phyloP scores from a whole-genome alignment of 2,888 invertebrate genomes.

The Cephus sareptanus region DNA sequence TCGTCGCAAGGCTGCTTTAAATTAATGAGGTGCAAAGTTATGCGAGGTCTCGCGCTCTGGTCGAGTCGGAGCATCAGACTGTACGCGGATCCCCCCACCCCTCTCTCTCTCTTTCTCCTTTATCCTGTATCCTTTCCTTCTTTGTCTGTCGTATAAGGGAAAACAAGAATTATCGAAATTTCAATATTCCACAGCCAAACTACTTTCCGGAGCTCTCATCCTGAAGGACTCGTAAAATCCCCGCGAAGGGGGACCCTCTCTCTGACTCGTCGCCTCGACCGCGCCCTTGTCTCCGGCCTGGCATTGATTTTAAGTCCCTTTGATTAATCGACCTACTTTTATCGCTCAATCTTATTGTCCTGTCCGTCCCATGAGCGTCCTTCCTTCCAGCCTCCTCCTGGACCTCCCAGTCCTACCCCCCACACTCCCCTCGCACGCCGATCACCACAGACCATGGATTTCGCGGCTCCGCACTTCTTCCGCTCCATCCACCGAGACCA shows the following conservation, averaged over 20 bases:
- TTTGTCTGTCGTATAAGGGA: too few species aligned
- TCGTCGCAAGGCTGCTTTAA: background rate
- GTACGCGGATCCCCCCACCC: too few species aligned
- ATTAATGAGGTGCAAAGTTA: constrained; percentile 3
- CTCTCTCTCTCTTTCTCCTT: too few species aligned
- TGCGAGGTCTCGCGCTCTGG: background rate
- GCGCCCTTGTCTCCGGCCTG: background rate
- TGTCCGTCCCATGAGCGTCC: background rate
- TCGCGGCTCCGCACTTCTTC: background rate
- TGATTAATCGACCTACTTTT: constrained; percentile 11
- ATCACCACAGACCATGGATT: too few species aligned
- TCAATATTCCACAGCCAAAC: too few species aligned
- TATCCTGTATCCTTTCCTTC: too few species aligned
- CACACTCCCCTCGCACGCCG: background rate
- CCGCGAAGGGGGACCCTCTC: too few species aligned
- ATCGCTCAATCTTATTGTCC: background rate
- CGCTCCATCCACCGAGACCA: background rate
- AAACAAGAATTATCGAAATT: too few species aligned
- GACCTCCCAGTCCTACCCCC: background rate
- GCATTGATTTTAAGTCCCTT: background rate
- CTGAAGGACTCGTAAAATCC: too few species aligned
- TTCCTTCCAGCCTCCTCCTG: background rate
- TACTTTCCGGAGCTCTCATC: too few species aligned
- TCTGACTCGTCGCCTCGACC: too few species aligned
- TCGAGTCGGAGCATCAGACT: background rate